Percentiles rank a stretch among this genome's conserved stretches.
These are phyloP conservation scores for Alaudala cheleensis DNA, from an alignment of 2,113 vertebrate species.

Conservation along the genomic window DNA sequence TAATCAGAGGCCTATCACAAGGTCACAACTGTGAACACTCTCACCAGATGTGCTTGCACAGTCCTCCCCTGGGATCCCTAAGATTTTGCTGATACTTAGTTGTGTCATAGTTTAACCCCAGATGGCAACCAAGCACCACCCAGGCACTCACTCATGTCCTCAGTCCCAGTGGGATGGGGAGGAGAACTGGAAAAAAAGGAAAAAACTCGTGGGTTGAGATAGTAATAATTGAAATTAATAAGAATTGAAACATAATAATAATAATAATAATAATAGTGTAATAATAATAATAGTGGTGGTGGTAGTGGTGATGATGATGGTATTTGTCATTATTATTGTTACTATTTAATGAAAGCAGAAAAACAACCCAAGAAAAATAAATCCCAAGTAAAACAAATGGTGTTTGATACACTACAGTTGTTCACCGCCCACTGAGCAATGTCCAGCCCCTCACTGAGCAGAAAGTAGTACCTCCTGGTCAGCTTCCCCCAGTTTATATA, in stretches of 20 bases:
- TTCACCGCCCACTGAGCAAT: not conserved
- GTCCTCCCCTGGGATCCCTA: not conserved
- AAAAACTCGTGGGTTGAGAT: not conserved
- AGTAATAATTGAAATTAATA: not conserved
- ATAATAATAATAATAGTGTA: too few relatives aligned
- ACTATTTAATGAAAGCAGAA: not conserved
- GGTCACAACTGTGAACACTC: not conserved
- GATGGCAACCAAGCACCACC: not conserved
- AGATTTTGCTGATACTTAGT: not conserved
- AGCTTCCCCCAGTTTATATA: not conserved
- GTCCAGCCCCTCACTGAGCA: not conserved
- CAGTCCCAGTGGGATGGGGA: not conserved
- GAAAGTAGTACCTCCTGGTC: not conserved
- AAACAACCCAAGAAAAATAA: not conserved
- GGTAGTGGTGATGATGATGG: accelerated
- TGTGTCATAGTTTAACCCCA: not conserved
- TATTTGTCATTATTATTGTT: not conserved
- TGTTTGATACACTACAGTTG: not conserved
- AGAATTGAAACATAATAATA: not conserved
- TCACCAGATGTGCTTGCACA: not conserved
- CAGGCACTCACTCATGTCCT: not conserved
- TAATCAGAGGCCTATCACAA: not conserved
- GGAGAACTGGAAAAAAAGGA: not conserved
- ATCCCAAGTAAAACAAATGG: not conserved
- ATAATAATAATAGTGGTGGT: too few relatives aligned